A percentile compares a stretch with the other conserved stretches of the same genome.
Evolutionary conservation across 1,140 invertebrate species (phyloP).

Genomic region (Drosophila santomea): DNA sequence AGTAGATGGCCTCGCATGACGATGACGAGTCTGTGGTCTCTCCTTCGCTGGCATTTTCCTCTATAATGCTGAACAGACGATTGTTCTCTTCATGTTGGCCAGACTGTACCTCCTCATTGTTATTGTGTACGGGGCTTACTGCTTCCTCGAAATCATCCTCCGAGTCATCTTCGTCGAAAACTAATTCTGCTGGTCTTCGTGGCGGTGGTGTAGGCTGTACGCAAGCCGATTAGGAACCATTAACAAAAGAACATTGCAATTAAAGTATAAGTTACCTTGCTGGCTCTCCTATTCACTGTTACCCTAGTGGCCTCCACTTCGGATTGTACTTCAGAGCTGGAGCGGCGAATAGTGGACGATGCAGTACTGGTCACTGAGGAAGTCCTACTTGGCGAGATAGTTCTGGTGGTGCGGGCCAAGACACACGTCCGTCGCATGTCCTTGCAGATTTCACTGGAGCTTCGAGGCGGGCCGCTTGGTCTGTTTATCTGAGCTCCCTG

Average conservation of each 20-base stretch:
- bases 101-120: neutral
- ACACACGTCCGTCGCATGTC: constrained; percentile 8
- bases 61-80: constrained; percentile 1
- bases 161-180: constrained; percentile 1
- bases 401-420: neutral
- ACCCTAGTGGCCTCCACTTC: neutral
- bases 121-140: neutral
- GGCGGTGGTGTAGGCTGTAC: constrained; percentile 1
- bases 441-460: constrained; percentile 6
- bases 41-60: constrained; percentile 2
- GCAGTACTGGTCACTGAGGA: neutral
- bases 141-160: neutral
- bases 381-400: neutral
- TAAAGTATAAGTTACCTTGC: neutral
- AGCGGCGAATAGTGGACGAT: neutral
- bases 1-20: constrained; percentile 4
- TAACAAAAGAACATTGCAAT: neutral
- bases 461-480: constrained; percentile 4
- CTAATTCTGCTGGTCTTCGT: neutral
- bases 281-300: neutral
- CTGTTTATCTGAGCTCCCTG: neutral
- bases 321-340: neutral
- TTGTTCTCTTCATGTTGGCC: neutral
- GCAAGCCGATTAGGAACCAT: neutral
- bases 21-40: neutral